A percentile compares a stretch with the other conserved stretches of the same genome.
These are phyloP conservation scores for Hestina assimilis DNA, from an alignment of 1,140 invertebrate species.

Conservation along the genomic window DNA sequence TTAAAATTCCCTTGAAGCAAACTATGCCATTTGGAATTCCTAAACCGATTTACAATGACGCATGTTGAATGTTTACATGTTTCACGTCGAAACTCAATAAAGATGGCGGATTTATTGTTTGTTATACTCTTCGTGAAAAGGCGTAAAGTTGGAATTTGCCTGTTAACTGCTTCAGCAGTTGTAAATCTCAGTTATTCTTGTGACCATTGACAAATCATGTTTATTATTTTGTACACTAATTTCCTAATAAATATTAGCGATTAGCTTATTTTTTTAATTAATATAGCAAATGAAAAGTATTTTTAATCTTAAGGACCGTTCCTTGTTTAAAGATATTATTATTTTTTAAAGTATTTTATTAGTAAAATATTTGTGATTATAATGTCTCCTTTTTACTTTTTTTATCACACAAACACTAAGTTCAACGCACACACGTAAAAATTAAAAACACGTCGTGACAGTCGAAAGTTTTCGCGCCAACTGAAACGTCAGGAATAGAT, in stretches of 20 bases:
- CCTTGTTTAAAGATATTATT: too few relatives aligned
- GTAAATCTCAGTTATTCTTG: neutral
- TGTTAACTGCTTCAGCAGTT: neutral
- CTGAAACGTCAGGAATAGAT: slow-evolving; percentile 16
- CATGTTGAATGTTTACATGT: slow-evolving; percentile 6
- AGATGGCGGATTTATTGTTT: slow-evolving; percentile 13
- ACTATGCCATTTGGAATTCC: too few relatives aligned
- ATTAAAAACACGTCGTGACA: slow-evolving; percentile 7
- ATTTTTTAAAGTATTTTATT: too few relatives aligned
- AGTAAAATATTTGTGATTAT: too few relatives aligned
- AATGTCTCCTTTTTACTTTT: too few relatives aligned
- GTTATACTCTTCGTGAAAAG: slow-evolving; percentile 1
- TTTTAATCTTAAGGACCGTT: too few relatives aligned
- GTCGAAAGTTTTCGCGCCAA: slow-evolving; percentile 9
- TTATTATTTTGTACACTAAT: too few relatives aligned
- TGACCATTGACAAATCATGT: neutral
- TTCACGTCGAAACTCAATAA: slow-evolving; percentile 5
- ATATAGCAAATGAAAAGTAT: too few relatives aligned
- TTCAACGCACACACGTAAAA: neutral
- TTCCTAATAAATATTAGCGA: too few relatives aligned
- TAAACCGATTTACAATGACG: neutral
- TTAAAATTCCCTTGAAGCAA: neutral
- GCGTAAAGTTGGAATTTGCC: neutral
- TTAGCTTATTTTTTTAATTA: too few relatives aligned
- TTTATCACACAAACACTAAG: neutral